Evolutionary conservation across 2,888 invertebrate species (phyloP), one percentile per base, ranked within the genome.

Genomic region (Diogma glabrata): DNA sequence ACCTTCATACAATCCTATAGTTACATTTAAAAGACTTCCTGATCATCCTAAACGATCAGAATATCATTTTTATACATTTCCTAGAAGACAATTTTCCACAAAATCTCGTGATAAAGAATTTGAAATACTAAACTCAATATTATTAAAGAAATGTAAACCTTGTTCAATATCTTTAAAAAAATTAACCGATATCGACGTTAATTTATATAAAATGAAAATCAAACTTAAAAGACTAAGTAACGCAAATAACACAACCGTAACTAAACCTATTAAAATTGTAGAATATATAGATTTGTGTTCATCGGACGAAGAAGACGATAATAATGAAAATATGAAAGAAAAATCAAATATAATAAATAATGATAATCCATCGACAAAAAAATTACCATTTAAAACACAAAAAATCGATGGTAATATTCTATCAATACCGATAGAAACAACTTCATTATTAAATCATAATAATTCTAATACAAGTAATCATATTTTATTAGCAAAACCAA

Each of bases 231-330:
- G 6, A 20, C 14, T 7, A 24, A 48, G 48, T 16, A 12, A 22
- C 16, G 28, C 19, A 17, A 50, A 40, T 50, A 33, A 24, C 30
- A 19, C 24, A 19, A 50, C 56, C 48, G 53, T 66, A 66, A 23
- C 43, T 7, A 20, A 46, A 38, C 19, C 40, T 24, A 26, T 16
- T 49, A n/a, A 67, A 56, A 63, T 65, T 24, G 61, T 69, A 68
- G 75, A 78, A 61, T 71, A 70, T 57, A 76, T 82, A 58, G 79
- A 82, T 63, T 72, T 82, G 62, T 82, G 82, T 65, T 81, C 75
- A 7, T 75, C 82, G 2, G 82, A 81, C 52, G 82, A 82, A 58
- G 82, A 82, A 54, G 65, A 63, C 14, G 60, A 61, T 23, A 38
- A 23, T 23, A 16, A 10, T 10, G 17, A 23, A 22, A 46, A 46